Percentiles rank a stretch among this genome's conserved stretches.
phyloP scores from a whole-genome alignment of 2,888 invertebrate genomes.

The Dolichomitus sp. region DNA sequence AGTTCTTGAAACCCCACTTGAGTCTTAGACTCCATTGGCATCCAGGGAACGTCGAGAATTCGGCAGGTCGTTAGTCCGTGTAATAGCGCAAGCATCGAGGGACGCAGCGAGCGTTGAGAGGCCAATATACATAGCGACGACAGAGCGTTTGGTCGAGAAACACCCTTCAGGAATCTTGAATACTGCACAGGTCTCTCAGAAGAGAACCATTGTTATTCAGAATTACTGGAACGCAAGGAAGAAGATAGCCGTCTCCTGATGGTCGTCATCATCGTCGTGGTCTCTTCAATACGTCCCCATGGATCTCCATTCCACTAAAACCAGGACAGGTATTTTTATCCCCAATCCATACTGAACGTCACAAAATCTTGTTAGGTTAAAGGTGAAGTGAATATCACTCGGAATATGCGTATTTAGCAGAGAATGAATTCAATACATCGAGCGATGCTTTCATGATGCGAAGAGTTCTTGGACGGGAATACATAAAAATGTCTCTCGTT shows the following conservation, averaged over 20 bases:
- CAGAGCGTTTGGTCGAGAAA: slow-evolving; percentile 26
- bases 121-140: slow-evolving; percentile 23
- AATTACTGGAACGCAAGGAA: slow-evolving; percentile 39
- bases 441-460: neutral
- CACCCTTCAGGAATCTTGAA: slow-evolving; percentile 32
- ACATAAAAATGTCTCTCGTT: slow-evolving; percentile 15
- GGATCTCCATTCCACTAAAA: neutral
- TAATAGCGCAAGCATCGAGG: slow-evolving; percentile 34
- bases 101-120: neutral
- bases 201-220: slow-evolving; percentile 46
- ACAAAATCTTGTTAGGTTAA: neutral
- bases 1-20: slow-evolving; percentile 2
- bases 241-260: slow-evolving; percentile 21
- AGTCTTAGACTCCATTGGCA: neutral
- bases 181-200: slow-evolving; percentile 24
- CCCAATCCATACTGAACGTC: neutral
- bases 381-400: neutral
- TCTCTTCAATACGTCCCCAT: slow-evolving; percentile 27
- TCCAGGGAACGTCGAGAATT: slow-evolving; percentile 33
- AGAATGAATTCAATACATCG: slow-evolving; percentile 30
- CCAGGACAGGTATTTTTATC: slow-evolving; percentile 16
- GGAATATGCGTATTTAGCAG: neutral
- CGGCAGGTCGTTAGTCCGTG: slow-evolving; percentile 48
- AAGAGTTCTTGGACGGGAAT: slow-evolving; percentile 23
- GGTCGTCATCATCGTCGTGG: slow-evolving; percentile 27